Evolutionary conservation across 2,797 vertebrate species (phyloP).

Genomic region (Aulostomus chinensis): DNA sequence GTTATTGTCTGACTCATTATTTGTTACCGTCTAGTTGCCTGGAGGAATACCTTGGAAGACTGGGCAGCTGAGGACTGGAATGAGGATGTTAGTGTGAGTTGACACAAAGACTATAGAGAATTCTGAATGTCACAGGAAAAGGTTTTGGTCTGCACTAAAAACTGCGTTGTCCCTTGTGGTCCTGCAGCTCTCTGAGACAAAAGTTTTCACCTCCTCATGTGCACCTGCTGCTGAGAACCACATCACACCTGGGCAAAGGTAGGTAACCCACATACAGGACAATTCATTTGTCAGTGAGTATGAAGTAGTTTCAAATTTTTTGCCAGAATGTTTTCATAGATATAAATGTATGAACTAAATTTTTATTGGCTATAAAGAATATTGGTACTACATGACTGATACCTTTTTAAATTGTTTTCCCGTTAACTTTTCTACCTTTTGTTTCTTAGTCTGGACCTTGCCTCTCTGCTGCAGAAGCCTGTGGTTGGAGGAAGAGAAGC

Average conservation of each 20-base stretch:
- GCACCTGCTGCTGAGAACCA: conserved; percentile 88
- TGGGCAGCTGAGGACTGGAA: conserved; percentile 96
- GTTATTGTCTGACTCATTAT: background rate
- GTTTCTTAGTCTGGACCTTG: conserved; percentile 86
- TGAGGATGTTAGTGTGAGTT: conserved; percentile 89
- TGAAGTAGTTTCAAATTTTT: no score
- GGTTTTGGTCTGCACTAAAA: background rate
- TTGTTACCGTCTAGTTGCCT: conserved; percentile 75
- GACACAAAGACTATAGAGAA: conserved; percentile 28
- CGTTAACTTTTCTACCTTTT: conserved; percentile 1
- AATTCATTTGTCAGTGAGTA: no score
- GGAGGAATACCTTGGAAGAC: conserved; percentile 91
- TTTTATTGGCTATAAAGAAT: no score
- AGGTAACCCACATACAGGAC: conserved; percentile 17
- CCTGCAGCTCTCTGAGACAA: conserved; percentile 81
- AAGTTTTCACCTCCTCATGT: conserved; percentile 92
- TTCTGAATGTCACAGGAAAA: background rate
- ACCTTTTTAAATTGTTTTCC: background rate
- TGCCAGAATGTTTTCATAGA: no score
- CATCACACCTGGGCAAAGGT: conserved; percentile 88
- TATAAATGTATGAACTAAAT: no score
- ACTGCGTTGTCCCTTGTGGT: conserved; percentile 4
- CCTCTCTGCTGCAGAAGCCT: conserved; percentile 91
- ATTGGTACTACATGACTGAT: background rate
- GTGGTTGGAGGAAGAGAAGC: conserved; percentile 78